Evolutionary conservation across 2,888 invertebrate genomes (phyloP), one percentile per base, ranked within the genome.

Genomic region (Oeneis ivallda): DNA sequence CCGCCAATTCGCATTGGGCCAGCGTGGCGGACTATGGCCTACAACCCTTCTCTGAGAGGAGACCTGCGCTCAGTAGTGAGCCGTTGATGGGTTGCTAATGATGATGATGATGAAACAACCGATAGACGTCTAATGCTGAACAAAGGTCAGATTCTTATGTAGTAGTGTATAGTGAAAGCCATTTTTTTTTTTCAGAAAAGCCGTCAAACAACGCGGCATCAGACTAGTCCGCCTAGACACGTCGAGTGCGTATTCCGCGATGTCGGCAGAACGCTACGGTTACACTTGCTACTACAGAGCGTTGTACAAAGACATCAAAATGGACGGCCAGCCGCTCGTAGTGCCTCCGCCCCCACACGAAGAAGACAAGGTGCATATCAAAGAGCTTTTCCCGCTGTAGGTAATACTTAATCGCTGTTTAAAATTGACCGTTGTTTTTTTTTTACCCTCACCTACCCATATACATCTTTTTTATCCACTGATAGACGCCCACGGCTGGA

Each of bases 211-310:
- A 64, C 81, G 85, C 60, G 92, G 92, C 32, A 92, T 93, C 68
- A 87, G 92, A 64, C 85, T 96, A 8, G 92, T 96, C 66, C 93
- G 96, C 34, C 93, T 94, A 50, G 94, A 96, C 72, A 96, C 96
- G 67, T 94, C 95, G 6, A 96, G 96, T 76, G 93, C 94, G 67
- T 96, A 93, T 82, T 96, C 96, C 1, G 96, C 96, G 0, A 93
- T 93, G 79, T 94, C 96, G 0, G 94, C 96, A 60, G 94, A 94
- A 70, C 93, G 94, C 73, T 85, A 94, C 32, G 96, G 96, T 50
- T 96, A 96, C 83, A 93, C 94, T 45, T 93, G 93, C 77, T 93
- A 95, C 60, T 95, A 94, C 81, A 87, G 92, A 47, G 85, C 95
- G 15, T 90, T 92, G 5, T 97, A 95, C 78, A 84, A 85, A 0